Evolutionary conservation across 2,888 invertebrate species (phyloP).

Genomic region (Mesochorus sp.): DNA sequence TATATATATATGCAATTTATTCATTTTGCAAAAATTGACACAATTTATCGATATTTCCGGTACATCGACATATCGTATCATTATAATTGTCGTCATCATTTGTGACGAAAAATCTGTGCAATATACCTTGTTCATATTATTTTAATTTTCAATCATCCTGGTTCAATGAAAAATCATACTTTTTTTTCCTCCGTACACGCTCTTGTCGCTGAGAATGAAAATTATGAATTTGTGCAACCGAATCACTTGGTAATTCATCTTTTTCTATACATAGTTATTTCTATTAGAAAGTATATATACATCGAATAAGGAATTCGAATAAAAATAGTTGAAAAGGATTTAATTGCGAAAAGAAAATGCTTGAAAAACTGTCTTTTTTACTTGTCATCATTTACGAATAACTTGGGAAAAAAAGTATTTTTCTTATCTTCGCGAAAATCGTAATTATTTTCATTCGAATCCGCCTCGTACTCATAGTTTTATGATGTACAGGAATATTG

Average conservation of each 20-base stretch:
- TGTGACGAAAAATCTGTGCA: too few species aligned
- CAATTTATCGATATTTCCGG: too few species aligned
- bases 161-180: not conserved
- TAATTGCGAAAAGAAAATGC: not conserved
- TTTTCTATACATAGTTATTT: not conserved
- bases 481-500: slow-evolving; percentile 79
- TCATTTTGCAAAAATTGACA: too few species aligned
- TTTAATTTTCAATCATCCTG: not conserved
- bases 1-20: too few species aligned
- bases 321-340: slow-evolving; percentile 40
- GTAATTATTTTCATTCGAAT: slow-evolving; percentile 60
- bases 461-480: slow-evolving; percentile 72
- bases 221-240: not conserved
- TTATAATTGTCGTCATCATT: too few species aligned
- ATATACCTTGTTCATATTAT: too few species aligned
- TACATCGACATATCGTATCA: too few species aligned
- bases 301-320: slow-evolving; percentile 34
- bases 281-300: slow-evolving; percentile 23
- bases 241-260: not conserved
- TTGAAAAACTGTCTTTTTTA: not conserved
- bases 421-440: not conserved
- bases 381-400: not conserved
- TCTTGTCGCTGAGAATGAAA: not conserved
- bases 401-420: not conserved
- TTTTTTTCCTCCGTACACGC: not conserved